Base-by-base conservation (phyloP, 2,113 vertebrate species). In the Pan paniscus region DNA sequence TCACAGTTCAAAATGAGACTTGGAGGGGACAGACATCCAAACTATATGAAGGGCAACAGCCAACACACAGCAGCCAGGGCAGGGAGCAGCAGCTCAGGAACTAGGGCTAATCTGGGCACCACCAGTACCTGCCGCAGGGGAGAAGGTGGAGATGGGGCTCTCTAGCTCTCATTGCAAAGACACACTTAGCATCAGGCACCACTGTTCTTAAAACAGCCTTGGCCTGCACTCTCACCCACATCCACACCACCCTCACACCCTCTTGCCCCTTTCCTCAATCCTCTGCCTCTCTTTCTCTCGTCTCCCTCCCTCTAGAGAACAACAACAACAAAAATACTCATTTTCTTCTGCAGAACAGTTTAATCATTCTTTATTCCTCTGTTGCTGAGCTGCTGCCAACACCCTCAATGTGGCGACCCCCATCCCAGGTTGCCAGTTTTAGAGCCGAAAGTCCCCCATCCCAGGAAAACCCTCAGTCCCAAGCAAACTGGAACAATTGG, bases 211-310 rank as follows among this genome's bases (percentile, higher is more conserved):
- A 46, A 40, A 13, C 6, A 9, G 6, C 46, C 46, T 22, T 3
- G 12, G 64, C 11, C 25, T 22, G 5, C 8, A 23, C 52, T 22
- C 46, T 86, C 22, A 1, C 5, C 22, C 32, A 43, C 2, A 27
- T 27, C 6, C 4, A n/a, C 6, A 2, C 40, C 55, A 83, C 22
- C 55, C 27, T 14, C 2, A 32, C 35, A 0, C 27, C 1, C 1
- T 40, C 64, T 3, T 46, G 17, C n/a, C 52, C 70, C 64, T 80
- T 73, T 84, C 50, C 46, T 5, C 43, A 4, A 1, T 30, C 46
- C 23, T 38, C 68, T 87, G 72, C 16, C 27, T 48, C 12, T 70
- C 22, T 79, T 96, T 67, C 79, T 64, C 43, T 30, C 13, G 50
- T 59, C 61, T 48, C 18, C 35, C 40, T 72, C 27, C 57, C 35